These are phyloP conservation scores for Melanerpes formicivorus DNA, from an alignment of 2,113 vertebrate genomes.

Conservation along the genomic window DNA sequence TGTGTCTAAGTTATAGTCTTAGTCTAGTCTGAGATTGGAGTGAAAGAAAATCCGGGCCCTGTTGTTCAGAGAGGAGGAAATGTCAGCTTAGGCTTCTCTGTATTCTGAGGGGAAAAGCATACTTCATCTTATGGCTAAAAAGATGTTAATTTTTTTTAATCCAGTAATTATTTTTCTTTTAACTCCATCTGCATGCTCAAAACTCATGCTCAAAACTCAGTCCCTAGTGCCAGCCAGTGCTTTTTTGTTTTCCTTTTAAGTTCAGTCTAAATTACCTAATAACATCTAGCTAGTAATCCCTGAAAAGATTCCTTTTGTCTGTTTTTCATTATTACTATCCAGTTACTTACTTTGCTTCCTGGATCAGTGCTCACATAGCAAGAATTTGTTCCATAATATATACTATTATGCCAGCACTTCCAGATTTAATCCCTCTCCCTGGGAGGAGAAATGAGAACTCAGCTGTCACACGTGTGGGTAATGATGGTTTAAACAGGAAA, in stretches of 20 bases:
- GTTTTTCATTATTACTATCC: neutral
- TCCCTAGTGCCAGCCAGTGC: neutral
- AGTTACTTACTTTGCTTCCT: neutral
- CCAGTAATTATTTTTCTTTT: neutral
- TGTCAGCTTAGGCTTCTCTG: neutral
- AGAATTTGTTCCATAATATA: neutral
- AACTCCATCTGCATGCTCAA: neutral
- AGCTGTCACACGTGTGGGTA: fast-evolving
- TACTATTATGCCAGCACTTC: fast-evolving
- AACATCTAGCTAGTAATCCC: neutral
- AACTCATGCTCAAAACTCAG: neutral
- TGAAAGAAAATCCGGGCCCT: neutral
- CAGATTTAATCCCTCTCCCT: neutral
- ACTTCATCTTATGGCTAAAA: neutral
- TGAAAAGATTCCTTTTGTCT: neutral
- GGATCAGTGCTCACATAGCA: neutral
- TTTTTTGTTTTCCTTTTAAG: neutral
- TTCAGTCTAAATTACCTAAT: neutral
- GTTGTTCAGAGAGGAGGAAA: neutral
- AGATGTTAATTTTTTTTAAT: neutral
- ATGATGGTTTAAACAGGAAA: neutral
- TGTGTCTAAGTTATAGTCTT: no score
- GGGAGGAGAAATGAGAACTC: fast-evolving
- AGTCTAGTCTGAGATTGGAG: neutral
- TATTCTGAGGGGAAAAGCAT: neutral